phyloP scores from a whole-genome alignment of 2,113 vertebrate species.

The Eulemur macaco region DNA sequence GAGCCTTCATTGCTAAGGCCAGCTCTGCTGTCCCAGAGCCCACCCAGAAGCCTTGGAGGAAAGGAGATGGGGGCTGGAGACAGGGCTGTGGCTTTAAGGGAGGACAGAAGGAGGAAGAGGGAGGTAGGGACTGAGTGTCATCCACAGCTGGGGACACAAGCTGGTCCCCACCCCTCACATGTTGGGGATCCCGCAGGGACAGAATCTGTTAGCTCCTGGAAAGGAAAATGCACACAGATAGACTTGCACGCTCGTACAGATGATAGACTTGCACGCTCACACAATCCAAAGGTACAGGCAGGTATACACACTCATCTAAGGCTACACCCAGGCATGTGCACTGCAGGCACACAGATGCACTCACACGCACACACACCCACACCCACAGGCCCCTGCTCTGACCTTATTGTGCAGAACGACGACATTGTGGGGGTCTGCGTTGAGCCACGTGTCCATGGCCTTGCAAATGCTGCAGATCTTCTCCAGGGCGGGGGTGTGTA shows the following conservation, averaged over 20 bases:
- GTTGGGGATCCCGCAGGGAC: too few relatives aligned
- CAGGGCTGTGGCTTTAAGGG: not conserved
- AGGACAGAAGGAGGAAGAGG: not conserved
- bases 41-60: not conserved
- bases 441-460: slow-evolving; percentile 99
- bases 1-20: not conserved
- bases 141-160: not conserved
- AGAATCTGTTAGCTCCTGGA: not conserved
- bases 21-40: not conserved
- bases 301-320: not conserved
- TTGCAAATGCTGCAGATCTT: slow-evolving; percentile 99
- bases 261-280: not conserved
- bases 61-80: not conserved
- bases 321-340: not conserved
- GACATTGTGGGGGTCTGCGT: slow-evolving; percentile 90
- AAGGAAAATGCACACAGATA: not conserved
- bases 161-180: not conserved
- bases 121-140: not conserved
- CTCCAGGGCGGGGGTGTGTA: slow-evolving; percentile 96
- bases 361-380: too few relatives aligned
- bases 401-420: slow-evolving; percentile 99
- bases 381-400: not conserved
- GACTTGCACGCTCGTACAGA: not conserved
- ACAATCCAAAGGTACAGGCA: not conserved
- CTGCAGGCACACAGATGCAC: too few relatives aligned